Percentiles rank a stretch among this genome's conserved stretches.
These are phyloP conservation scores for Urechis unicinctus DNA, from an alignment of 2,888 invertebrate species.

Conservation along the genomic window DNA sequence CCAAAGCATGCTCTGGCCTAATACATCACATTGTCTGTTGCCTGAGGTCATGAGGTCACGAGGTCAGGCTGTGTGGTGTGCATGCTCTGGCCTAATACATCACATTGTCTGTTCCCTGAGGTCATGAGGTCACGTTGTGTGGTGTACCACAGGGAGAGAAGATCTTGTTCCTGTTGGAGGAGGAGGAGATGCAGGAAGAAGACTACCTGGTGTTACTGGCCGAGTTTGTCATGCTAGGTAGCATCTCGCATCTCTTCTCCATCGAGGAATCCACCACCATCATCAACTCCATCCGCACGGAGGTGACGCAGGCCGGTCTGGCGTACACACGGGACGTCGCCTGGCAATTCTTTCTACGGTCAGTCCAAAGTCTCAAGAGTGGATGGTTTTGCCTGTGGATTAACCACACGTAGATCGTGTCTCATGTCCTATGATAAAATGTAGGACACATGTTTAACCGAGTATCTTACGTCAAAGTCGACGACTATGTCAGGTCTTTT, in stretches of 20 bases:
- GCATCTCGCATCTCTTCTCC: conserved; percentile 45
- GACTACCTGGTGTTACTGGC: conserved; percentile 46
- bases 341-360: conserved; percentile 48
- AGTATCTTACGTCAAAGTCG: too few species aligned
- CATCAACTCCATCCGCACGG: conserved; percentile 49
- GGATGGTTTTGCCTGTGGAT: not conserved
- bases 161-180: conserved; percentile 38
- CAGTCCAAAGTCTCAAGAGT: not conserved
- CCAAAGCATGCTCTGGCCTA: too few species aligned
- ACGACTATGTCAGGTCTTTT: too few species aligned
- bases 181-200: conserved; percentile 42
- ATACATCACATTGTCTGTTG: too few species aligned
- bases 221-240: conserved; percentile 45
- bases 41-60: too few species aligned
- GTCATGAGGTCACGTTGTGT: too few species aligned
- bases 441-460: too few species aligned
- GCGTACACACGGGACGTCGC: conserved; percentile 48
- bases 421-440: too few species aligned
- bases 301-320: conserved; percentile 48
- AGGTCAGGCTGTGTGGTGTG: too few species aligned
- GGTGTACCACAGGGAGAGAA: conserved; percentile 44
- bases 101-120: too few species aligned
- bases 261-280: conserved; percentile 49
- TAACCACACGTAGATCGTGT: not conserved
- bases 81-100: too few species aligned